phyloP scores from a whole-genome alignment of 35 echinoderm and acorn worm species.

The Heliocidaris erythrogramma region DNA sequence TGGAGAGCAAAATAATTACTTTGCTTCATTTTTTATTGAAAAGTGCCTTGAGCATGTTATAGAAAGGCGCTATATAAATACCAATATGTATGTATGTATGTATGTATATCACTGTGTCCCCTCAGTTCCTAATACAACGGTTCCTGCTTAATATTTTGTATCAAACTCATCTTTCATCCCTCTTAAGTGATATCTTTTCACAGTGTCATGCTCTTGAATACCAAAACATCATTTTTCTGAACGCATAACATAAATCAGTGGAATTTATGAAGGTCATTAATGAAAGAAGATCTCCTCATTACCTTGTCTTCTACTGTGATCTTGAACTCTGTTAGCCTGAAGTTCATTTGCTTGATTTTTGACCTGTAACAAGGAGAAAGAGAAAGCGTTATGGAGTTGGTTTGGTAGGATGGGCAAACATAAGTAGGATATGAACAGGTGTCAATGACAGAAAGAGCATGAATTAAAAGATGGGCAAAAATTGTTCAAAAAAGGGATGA shows the following conservation, averaged over 20 bases:
- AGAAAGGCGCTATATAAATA: too few relatives aligned
- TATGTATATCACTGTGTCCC: too few relatives aligned
- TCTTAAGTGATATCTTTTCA: neutral
- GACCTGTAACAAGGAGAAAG: conserved; percentile 53
- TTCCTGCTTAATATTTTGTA: neutral
- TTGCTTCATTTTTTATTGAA: too few relatives aligned
- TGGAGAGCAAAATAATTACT: too few relatives aligned
- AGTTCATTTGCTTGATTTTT: conserved; percentile 61
- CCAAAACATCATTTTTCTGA: neutral
- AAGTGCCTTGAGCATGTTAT: too few relatives aligned
- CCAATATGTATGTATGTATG: too few relatives aligned
- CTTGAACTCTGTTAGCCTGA: conserved; percentile 66
- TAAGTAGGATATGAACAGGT: neutral
- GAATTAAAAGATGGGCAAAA: too few relatives aligned
- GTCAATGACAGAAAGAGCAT: too few relatives aligned
- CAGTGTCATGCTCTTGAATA: neutral
- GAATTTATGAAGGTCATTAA: neutral
- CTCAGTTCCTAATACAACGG: too few relatives aligned
- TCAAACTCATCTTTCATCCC: neutral
- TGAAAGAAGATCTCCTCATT: conserved; percentile 5
- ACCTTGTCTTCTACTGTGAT: conserved; percentile 56
- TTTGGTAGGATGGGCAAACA: neutral
- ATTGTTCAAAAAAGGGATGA: conserved; percentile 12
- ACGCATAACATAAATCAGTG: neutral
- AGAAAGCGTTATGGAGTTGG: neutral